Evolutionary conservation across 2,113 vertebrate genomes (phyloP), one percentile per base, ranked within the genome.

Genomic region (Condylura cristata): DNA sequence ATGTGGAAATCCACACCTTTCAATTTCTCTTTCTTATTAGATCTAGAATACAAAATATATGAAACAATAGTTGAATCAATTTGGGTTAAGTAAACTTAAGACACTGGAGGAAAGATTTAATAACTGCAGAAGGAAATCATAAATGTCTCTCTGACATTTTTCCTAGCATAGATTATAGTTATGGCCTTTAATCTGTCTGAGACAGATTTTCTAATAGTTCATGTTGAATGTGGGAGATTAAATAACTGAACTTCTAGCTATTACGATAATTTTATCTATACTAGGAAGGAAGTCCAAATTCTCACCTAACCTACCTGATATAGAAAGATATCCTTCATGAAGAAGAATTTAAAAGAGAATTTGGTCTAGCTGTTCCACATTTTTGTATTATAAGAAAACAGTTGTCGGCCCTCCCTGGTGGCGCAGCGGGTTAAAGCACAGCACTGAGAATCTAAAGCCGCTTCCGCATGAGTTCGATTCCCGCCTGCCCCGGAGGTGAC

Each of bases 1-100:
- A 87, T 81, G 37, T 3, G 34, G 5, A 95, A 94, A 86, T 61
- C 6, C 30, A 63, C 44, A 22, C 13, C 78, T 90, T 76, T 66
- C 86, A 68, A 88, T 81, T 41, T 75, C 26, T 74, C 60, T 68
- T 85, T 70, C 58, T 80, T 81, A 81, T 12, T 44, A 44, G 20
- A 44, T 76, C 66, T 63, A 82, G n/a, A 96, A 81, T 75, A 75
- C 71, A 92, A 28, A 87, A 87, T 80, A 48, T 7, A 76, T 61
- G 10, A 85, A 90, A 88, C 72, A 24, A 82, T 53, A 17, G n/a
- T 76, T 79, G 51, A 28, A 88, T 48, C 60, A 37, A 56, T 95
- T 63, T 75, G 26, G 24, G 16, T 92, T 85, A 65, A 56, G 68
- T 24, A n/a, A 88, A 14, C 63, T 51, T 41, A 65, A 65, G 3